Evolutionary conservation across 2,888 invertebrate genomes (phyloP), one percentile per base, ranked within the genome.

Genomic region (Lydus trimaculatus): DNA sequence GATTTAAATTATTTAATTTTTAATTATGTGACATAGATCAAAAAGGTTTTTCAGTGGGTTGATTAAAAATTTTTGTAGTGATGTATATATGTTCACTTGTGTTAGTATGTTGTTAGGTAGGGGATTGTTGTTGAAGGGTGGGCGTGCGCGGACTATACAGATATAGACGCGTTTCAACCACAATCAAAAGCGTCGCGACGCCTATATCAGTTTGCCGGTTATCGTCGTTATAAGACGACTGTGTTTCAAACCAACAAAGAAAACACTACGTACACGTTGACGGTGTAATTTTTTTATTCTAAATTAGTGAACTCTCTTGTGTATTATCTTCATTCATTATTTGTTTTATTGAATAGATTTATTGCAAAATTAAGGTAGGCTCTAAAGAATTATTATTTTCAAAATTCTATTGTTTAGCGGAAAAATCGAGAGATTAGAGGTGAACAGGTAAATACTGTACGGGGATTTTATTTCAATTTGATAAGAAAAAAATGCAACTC

Each of bases 151-250:
- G 63, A 68, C 70, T 66, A 64, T 62, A 61, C 58, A 65, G 11
- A 23, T 25, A 60, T 69, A 66, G 70, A 72, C 64, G 72, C 60
- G 68, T 62, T 70, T 61, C 70, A 65, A 71, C 74, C 74, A 67
- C 70, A 72, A 72, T 72, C 70, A 64, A 65, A 56, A 72, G 69
- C 74, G 72, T 69, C 73, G 71, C 75, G 73, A 71, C 76, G 75
- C 74, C 72, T 68, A 63, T 71, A 66, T 68, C 75, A 76, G 75
- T 76, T 74, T 59, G 72, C 68, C 73, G 72, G 73, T 73, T 61
- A 74, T 73, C 61, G 72, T 68, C 70, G 72, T 71, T 72, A 61
- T 65, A 69, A 71, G 73, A 70, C 69, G 62, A 65, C 23, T 36
- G 39, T 67, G 71, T 52, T 64, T 66, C 65, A 20, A 20, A 20